Evolutionary conservation across 2,797 vertebrate species (phyloP), one percentile per base, ranked within the genome.

Genomic region (Euthynnus affinis): DNA sequence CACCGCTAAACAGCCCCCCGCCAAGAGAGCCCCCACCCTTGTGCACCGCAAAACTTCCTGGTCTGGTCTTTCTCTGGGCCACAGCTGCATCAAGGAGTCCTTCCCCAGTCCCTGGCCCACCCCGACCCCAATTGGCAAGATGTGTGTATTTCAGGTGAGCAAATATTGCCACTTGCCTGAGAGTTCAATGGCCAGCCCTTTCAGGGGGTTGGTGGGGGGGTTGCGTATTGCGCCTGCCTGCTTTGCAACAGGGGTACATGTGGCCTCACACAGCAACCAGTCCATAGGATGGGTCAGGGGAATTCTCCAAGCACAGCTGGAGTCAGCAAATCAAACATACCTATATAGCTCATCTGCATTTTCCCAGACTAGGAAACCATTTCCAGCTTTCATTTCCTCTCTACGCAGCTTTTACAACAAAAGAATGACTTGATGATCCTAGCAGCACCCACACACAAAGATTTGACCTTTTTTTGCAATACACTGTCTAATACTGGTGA

Each of bases 81-180:
- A 93, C 97, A 98, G 97, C 96, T 99, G 97, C 94, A 91, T 78
- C 51, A 89, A 84, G 91, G 88, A 85, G 78, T 83, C 91, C 88
- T 90, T 85, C 88, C 81, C 85, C 55, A 66, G 88, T 80, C 89
- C 92, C 84, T 46, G 57, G 91, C 80, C 93, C 91, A 93, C 92
- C 94, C 90, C 83, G 57, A 91, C 72, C 92, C 90, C 87, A 92
- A 93, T 91, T 88, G 88, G 91, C 82, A 89, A 94, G 91, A 93
- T 92, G 88, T 88, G 94, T 91, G 94, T 94, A 87, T 95, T 95
- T 96, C 96, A 96, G 97, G 97, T 97, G 97, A 96, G 96, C 96
- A 98, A 98, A 98, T 96, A 98, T 96, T 96, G 95, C 95, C 93
- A 92, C 94, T 96, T 95, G 95, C 94, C 92, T 94, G 93, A 96